phyloP scores from a whole-genome alignment of 2,888 invertebrate species.

The Formica aserva region DNA sequence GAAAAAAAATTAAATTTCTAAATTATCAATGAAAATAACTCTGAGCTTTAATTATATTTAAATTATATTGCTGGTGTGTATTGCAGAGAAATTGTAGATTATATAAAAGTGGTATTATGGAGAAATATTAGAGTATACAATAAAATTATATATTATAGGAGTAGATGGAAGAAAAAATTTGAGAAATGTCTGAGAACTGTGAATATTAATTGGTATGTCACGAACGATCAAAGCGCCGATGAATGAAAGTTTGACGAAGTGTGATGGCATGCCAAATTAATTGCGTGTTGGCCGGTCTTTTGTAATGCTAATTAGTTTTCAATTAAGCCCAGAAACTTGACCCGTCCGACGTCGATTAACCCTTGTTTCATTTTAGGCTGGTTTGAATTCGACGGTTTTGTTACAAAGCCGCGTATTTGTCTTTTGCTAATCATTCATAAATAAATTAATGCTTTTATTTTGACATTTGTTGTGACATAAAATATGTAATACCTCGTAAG shows the following conservation, averaged over 20 bases:
- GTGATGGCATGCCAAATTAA: conserved; percentile 68
- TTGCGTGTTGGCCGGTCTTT: conserved; percentile 73
- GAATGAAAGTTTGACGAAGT: conserved; percentile 20
- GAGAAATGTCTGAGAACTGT: not conserved
- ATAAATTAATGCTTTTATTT: too few species aligned
- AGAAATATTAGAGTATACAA: not conserved
- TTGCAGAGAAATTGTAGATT: not conserved
- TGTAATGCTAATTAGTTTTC: conserved; percentile 82
- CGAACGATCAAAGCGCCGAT: conserved; percentile 27
- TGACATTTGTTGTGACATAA: too few species aligned
- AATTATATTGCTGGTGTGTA: too few species aligned
- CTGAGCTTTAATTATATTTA: too few species aligned
- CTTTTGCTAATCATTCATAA: not conserved
- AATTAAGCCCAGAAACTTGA: conserved; percentile 77
- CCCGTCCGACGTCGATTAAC: conserved; percentile 20
- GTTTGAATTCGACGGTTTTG: not conserved
- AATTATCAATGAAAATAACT: too few species aligned
- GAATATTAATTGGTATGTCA: not conserved
- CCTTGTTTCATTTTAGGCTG: not conserved
- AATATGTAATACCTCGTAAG: too few species aligned
- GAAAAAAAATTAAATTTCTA: too few species aligned
- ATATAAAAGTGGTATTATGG: not conserved
- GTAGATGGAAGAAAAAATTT: not conserved
- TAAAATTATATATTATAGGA: not conserved
- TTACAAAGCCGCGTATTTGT: not conserved